phyloP scores from a whole-genome alignment of 2,888 invertebrate species.

The Troides oblongomaculatus region DNA sequence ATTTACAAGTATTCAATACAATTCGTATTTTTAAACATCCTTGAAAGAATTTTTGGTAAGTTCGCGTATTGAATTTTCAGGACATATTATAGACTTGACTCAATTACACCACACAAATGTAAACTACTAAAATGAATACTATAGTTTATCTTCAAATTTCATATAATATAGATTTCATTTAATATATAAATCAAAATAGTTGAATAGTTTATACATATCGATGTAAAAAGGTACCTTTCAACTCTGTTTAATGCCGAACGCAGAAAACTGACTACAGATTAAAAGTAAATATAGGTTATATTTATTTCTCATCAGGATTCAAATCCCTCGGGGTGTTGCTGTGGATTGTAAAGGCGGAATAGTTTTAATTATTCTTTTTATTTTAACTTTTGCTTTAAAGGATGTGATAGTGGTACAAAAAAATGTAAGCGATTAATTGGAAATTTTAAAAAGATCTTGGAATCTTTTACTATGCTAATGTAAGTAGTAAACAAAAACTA shows the following conservation, averaged over 20 bases:
- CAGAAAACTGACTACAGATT: slow-evolving; percentile 7
- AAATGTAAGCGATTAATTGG: too few species aligned
- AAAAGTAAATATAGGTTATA: slow-evolving; percentile 16
- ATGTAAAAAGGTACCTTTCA: not conserved
- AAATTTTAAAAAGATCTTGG: too few species aligned
- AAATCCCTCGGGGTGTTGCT: slow-evolving; percentile 4
- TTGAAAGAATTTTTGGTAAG: not conserved
- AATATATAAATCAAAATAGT: not conserved
- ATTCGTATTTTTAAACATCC: too few species aligned
- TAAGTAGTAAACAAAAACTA: too few species aligned
- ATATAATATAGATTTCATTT: too few species aligned
- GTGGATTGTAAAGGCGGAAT: slow-evolving; percentile 1
- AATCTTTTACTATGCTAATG: too few species aligned
- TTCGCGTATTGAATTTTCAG: not conserved
- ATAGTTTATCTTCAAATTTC: not conserved
- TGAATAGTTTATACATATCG: not conserved
- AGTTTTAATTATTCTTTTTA: slow-evolving; percentile 10
- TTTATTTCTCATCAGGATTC: slow-evolving; percentile 26
- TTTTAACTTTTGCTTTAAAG: not conserved
- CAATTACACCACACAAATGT: not conserved
- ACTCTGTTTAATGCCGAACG: slow-evolving; percentile 3
- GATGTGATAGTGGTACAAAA: not conserved
- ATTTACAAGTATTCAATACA: too few species aligned
- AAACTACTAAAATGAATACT: not conserved
- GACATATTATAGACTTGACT: too few species aligned